Base-by-base conservation (phyloP, 2,888 invertebrate species). In the Caenorhabditis auriculariae region DNA sequence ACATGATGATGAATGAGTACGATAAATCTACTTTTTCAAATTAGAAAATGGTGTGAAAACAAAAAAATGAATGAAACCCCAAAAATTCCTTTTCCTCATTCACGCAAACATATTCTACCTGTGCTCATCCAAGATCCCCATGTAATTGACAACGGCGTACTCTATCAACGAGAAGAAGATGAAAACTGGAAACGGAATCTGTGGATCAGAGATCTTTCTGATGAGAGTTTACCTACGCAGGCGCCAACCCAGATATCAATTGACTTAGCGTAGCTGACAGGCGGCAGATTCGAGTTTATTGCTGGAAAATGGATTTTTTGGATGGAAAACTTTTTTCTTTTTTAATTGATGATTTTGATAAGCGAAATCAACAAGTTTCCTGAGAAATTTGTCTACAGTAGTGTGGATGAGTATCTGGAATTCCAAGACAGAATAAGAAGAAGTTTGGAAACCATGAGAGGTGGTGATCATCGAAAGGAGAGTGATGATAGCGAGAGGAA, bases 391-490 rank as follows among this genome's bases (percentile, higher is more conserved):
- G 42, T n/a, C n/a, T n/a, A n/a, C n/a, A n/a, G n/a, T n/a, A n/a
- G n/a, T n/a, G 42, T 9, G 42, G 9, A 15, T 9, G 24, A 26
- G 7, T 35, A 12, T 35, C n/a, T n/a, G 12, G 52, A 29, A 27
- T 9, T n/a, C 12, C 3, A 60, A 19, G n/a, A 17, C 17, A 27
- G n/a, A n/a, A n/a, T n/a, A n/a, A n/a, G n/a, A n/a, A n/a, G n/a
- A n/a, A n/a, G n/a, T n/a, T n/a, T 17, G 28, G 48, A 21, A 21
- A 77, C 77, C 78, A 53, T 81, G 81, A 21, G 77, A 77, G 27
- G 76, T 77, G 41, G 80, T 78, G 54, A 81, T 81, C 79, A 81
- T 81, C 19, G 81, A 77, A 24, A 81, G 68, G 7, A 80, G 60
- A 2, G 81, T 80, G 47, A 79, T 76, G 48, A 81, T 81, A 24